Evolutionary conservation across 1,140 invertebrate genomes (phyloP), one percentile per base, ranked within the genome.

Genomic region (Saccostrea echinata): DNA sequence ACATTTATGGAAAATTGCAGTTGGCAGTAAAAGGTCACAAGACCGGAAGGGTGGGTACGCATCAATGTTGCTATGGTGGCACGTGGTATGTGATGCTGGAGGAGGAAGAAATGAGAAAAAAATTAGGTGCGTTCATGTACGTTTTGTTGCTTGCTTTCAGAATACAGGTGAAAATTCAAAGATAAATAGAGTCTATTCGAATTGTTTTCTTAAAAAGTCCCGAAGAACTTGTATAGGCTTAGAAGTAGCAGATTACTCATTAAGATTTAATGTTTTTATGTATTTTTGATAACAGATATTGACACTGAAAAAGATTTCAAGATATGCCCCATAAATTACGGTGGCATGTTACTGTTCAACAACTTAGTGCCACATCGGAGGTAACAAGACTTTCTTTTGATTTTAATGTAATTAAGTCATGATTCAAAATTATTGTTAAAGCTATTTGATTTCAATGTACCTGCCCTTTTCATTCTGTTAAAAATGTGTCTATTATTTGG

Each of bases 61-160:
- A 94, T 85, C 86, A 89, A 33, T 93, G 93, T 88, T 94, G 94
- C 86, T 91, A 88, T 88, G 91, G 91, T 12, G 88, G 90, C 55
- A 94, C 93, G 6, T 94, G 93, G 93, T 94, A 94, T 89, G 87
- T 94, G 24, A 91, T 92, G 90, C 85, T 94, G 71, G 91, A 91
- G 9, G 92, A 94, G 71, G 87, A 92, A 16, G 93, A 94, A 71
- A 93, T 93, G 89, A 88, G 88, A 21, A 90, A 91, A 68, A 91
- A 61, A n/a, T 86, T 94, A 27, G 92, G 93, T 92, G 84, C 57
- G 27, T 16, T 61, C 51, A 0, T 71, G 12, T 12, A 55, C 9
- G 18, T 16, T 21, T 84, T 11, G 21, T 4, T 33, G 80, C 24
- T 30, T 33, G 18, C 33, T n/a, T 43, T 43, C 0, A 43, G n/a